A percentile compares a stretch with the other conserved stretches of the same genome.
Evolutionary conservation across 2,888 invertebrate species (phyloP).

Genomic region (Tineola bisselliella): DNA sequence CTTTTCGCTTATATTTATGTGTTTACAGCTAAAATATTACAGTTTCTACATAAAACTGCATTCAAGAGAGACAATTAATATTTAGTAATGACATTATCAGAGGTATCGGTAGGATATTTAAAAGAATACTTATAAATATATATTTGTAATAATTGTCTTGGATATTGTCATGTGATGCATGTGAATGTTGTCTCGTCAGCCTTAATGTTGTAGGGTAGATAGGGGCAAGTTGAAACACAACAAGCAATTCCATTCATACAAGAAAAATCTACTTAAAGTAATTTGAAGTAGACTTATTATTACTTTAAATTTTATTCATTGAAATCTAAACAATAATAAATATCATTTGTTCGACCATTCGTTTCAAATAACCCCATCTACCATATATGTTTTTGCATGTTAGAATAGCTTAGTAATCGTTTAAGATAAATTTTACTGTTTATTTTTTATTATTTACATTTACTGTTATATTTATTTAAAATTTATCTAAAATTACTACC

Average conservation of each 20-base stretch:
- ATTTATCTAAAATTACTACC: too few species aligned
- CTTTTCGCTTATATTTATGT: neutral
- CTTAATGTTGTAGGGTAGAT: neutral
- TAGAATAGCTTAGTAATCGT: neutral
- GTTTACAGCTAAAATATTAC: neutral
- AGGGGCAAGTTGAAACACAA: neutral
- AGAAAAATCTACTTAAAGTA: too few species aligned
- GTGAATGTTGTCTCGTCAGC: neutral
- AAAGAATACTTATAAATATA: neutral
- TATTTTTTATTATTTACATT: neutral
- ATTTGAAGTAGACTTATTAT: too few species aligned
- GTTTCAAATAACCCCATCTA: neutral
- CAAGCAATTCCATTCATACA: too few species aligned
- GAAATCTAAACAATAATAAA: too few species aligned
- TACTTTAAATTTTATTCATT: too few species aligned
- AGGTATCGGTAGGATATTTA: neutral
- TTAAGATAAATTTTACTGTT: neutral
- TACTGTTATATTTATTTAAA: too few species aligned
- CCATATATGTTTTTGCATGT: neutral
- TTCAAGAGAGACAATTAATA: neutral
- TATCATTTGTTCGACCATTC: too few species aligned
- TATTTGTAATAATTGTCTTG: neutral
- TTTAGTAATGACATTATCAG: neutral
- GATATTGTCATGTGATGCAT: slow-evolving; percentile 1
- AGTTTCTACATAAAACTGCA: neutral